Conservation (phyloP, 2,113 vertebrate species). For the Gymnocephalus cernua region DNA sequence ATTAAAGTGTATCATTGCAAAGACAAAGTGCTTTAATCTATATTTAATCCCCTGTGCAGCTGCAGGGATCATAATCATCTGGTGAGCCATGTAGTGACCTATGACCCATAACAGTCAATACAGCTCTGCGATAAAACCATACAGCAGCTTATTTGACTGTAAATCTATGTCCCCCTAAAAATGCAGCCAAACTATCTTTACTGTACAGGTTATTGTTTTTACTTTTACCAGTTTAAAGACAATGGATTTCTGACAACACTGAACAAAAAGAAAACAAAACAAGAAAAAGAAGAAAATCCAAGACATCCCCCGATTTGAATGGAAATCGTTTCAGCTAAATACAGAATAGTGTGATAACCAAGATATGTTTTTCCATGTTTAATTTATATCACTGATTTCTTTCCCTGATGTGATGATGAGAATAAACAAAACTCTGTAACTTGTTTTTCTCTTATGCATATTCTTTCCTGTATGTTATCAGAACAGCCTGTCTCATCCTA, state of each 20-base stretch:
- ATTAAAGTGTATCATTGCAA: slow-evolving; percentile 50
- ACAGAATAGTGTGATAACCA: not conserved
- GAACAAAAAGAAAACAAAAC: no score
- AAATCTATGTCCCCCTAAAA: not conserved
- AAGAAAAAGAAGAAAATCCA: not conserved
- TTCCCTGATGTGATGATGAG: no score
- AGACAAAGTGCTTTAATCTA: slow-evolving; percentile 55
- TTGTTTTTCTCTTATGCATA: no score
- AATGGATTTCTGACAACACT: not conserved
- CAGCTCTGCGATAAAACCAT: not conserved
- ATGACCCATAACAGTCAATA: slow-evolving; percentile 29
- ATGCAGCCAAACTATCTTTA: not conserved
- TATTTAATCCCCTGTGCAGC: slow-evolving; percentile 37
- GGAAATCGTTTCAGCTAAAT: not conserved
- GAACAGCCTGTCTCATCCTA: not conserved
- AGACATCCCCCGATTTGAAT: not conserved
- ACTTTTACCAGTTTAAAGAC: not conserved
- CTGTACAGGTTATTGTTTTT: not conserved
- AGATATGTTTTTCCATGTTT: not conserved
- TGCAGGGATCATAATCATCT: slow-evolving; percentile 35
- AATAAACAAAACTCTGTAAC: not conserved
- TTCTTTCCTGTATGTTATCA: not conserved
- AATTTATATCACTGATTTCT: not conserved
- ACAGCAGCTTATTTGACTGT: not conserved
- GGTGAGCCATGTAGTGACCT: slow-evolving; percentile 17